A percentile compares a stretch with the other conserved stretches of the same genome.
Evolutionary conservation across 2,888 invertebrate species (phyloP).

Genomic region (Germaria angustata): DNA sequence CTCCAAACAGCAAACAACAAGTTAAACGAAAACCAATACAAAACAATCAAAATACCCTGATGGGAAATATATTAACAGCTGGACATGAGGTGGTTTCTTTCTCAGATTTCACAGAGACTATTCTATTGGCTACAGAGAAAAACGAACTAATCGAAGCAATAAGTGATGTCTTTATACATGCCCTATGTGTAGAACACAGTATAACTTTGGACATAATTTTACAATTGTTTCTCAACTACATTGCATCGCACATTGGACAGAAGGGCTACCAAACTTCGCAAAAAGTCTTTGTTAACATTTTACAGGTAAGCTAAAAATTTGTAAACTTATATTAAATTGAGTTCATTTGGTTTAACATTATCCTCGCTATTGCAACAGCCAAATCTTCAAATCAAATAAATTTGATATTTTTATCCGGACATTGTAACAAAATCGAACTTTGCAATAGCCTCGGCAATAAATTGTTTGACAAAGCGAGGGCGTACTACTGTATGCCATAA

Average conservation of each 20-base stretch:
- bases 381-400: too few species aligned
- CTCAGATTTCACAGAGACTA: conserved; percentile 78
- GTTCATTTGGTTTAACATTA: too few species aligned
- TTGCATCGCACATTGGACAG: conserved; percentile 85
- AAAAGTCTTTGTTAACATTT: conserved; percentile 81
- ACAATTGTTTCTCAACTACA: conserved; percentile 84
- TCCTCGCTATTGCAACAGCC: too few species aligned
- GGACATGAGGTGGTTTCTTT: conserved; percentile 73
- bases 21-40: conserved; percentile 24
- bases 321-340: too few species aligned
- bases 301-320: conserved; percentile 77
- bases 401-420: too few species aligned
- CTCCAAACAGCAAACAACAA: not conserved
- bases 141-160: conserved; percentile 76
- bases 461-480: too few species aligned
- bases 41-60: not conserved
- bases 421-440: too few species aligned
- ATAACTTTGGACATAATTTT: conserved; percentile 77
- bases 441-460: too few species aligned
- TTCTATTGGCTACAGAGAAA: conserved; percentile 75
- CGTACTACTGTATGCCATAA: too few species aligned
- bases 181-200: conserved; percentile 77
- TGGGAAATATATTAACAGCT: not conserved
- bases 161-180: conserved; percentile 78
- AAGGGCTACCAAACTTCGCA: conserved; percentile 80